Base-by-base conservation (phyloP, 1,140 invertebrate species). In the Heliconius congener region DNA sequence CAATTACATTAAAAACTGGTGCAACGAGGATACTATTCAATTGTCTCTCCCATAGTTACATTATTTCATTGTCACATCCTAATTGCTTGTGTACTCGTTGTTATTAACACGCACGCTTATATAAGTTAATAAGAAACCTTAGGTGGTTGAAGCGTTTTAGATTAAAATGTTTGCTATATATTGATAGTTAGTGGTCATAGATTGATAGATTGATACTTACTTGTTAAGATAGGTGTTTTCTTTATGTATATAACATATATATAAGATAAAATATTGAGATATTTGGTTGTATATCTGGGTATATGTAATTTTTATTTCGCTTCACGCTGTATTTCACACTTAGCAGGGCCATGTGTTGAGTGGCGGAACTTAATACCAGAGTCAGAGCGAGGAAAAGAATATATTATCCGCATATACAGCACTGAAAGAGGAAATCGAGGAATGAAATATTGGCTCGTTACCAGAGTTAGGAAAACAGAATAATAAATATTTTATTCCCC, bases 51-150 rank as follows among this genome's bases (percentile, higher is more conserved):
- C 60, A 66, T 66, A 66, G 60, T 66, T 66, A 60, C 18, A 75
- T 75, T 75, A 57, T 57, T 57, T 60, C 57, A 75, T 75, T 75
- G 52, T 75, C 37, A 57, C 30, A 75, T 75, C 52, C 74, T 75
- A 57, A 75, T 57, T 75, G 19, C 16, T 5, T 13, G 57, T 27
- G n/a, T 75, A 19, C 30, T 3, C 2, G 3, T 34, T 0, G 2
- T 75, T 75, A 60, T 75, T 75, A 75, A 8, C 74, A 75, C 74
- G 74, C 74, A 39, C 52, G 23, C 27, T 75, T 55, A 57, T 57
- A 57, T 75, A 50, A 73, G 55, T 34, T 9, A 74, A 55, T 52
- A 30, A 74, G 60, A 75, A 57, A 60, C 52, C 74, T 75, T 39
- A 55, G 4, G 72, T 52, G 39, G n/a, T 50, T 42, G 23, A 73